Base-by-base conservation (phyloP, 2,797 vertebrate genomes). In the Clamator glandarius region DNA sequence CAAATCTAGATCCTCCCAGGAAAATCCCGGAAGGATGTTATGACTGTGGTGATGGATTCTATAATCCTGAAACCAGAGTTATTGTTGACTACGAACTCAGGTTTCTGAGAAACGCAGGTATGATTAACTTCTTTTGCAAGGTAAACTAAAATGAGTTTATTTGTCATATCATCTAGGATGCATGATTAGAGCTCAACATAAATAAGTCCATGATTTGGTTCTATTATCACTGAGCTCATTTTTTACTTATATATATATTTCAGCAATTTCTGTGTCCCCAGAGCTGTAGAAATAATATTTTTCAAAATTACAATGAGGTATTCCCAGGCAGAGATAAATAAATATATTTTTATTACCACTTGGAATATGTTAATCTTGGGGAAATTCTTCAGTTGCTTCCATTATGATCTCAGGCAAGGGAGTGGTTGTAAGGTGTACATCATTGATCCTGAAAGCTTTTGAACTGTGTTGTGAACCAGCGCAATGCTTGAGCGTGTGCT, bases 41-140 rank as follows among this genome's bases (percentile, higher is more conserved):
- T 3, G 99, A 99, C 85, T 99, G 98, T 76, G 98, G 98, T 35
- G 99, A 99, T 31, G 99, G 99, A 83, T 99, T 99, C 97, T 99
- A 99, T 92, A 93, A 99, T 82, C 98, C 99, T 1, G 23, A 44
- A n/a, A 98, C 98, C 25, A 98, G 98, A 96, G 92, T 98, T 12
- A 67, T 99, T 87, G 97, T 91, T 67, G 98, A 98, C 96, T 99
- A 99, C 88, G 42, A 90, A 2, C 93, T 93, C 44, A 92, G 84
- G 52, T 99, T 99, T 95, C 98, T 99, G 81, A 98, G 99, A 92
- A 99, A 98, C 8, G 98, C 99, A 97, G 99, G 99, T 99, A 97
- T 96, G 97, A 74, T 67, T 72, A 26, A 54, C 41, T 79, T 25
- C 61, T 67, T 75, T 72, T 86, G 35, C 61, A 41, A 79, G n/a